Evolutionary conservation across 2,113 vertebrate genomes (phyloP).

Genomic region (Calidris pugnax): DNA sequence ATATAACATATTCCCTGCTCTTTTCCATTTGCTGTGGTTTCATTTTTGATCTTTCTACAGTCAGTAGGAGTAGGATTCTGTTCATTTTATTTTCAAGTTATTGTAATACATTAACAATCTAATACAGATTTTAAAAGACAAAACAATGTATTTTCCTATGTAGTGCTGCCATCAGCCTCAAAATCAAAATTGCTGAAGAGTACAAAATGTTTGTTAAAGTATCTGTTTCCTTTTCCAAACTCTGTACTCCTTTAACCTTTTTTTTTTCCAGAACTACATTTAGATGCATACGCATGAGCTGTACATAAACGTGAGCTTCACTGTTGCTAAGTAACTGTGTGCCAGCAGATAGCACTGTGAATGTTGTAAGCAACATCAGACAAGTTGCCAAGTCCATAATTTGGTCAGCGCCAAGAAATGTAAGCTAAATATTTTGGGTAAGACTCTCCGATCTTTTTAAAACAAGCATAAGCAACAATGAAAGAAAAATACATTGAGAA

Average conservation of each 20-base stretch:
- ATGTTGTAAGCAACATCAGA: constrained; percentile 15
- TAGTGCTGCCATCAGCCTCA: background rate
- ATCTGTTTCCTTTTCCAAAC: constrained; percentile 46
- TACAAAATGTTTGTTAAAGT: background rate
- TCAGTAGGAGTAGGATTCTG: background rate
- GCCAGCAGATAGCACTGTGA: constrained; percentile 6
- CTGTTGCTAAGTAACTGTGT: constrained; percentile 66
- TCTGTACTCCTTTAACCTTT: constrained; percentile 60
- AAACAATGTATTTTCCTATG: background rate
- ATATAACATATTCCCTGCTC: rapidly evolving
- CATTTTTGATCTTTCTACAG: background rate
- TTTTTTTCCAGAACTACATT: constrained; percentile 42
- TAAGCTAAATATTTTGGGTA: background rate
- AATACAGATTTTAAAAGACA: background rate
- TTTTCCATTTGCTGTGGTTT: background rate
- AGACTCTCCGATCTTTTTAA: background rate
- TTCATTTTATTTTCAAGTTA: background rate
- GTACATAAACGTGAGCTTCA: constrained; percentile 46
- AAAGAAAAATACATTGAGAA: background rate
- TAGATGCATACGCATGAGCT: constrained; percentile 64
- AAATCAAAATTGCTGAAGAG: background rate
- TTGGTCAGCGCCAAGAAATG: background rate
- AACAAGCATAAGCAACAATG: background rate
- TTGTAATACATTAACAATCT: background rate
- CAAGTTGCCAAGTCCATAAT: constrained; percentile 18